Evolutionary conservation across 1,140 invertebrate species (phyloP).

Genomic region (Cyclargus thomasi): DNA sequence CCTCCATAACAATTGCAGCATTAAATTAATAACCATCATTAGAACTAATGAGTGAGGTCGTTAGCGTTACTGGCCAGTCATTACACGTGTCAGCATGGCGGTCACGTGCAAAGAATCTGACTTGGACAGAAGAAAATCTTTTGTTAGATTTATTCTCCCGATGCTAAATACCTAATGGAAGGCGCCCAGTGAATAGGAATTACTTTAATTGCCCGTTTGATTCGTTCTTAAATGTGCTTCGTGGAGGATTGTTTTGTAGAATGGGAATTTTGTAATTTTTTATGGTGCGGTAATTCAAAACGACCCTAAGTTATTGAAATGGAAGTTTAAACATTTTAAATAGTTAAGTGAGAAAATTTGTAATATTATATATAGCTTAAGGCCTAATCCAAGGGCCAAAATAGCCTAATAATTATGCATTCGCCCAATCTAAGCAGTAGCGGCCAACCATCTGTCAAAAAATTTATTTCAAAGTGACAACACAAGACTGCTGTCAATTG

Average conservation of each 20-base stretch:
- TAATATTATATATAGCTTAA: no score
- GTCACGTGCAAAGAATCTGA: constrained; percentile 17
- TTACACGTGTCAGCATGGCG: constrained; percentile 29
- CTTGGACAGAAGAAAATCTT: constrained; percentile 18
- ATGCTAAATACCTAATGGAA: constrained; percentile 13
- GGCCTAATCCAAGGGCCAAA: no score
- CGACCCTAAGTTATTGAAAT: no score
- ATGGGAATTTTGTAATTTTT: no score
- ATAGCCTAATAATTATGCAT: no score
- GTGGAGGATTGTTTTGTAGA: not conserved
- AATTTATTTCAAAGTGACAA: no score
- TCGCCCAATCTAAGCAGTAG: no score
- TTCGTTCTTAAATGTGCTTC: not conserved
- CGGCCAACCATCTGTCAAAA: no score
- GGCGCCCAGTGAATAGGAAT: not conserved
- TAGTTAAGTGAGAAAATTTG: no score
- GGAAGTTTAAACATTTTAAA: no score
- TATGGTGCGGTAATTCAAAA: no score
- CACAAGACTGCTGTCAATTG: no score
- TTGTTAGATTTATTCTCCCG: constrained; percentile 12
- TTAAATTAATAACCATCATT: not conserved
- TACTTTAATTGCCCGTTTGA: not conserved
- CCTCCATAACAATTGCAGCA: not conserved
- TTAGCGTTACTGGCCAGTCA: constrained; percentile 30
- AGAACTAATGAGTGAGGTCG: constrained; percentile 30